phyloP scores from a whole-genome alignment of 2,888 invertebrate species.

The Dioctria rufipes region DNA sequence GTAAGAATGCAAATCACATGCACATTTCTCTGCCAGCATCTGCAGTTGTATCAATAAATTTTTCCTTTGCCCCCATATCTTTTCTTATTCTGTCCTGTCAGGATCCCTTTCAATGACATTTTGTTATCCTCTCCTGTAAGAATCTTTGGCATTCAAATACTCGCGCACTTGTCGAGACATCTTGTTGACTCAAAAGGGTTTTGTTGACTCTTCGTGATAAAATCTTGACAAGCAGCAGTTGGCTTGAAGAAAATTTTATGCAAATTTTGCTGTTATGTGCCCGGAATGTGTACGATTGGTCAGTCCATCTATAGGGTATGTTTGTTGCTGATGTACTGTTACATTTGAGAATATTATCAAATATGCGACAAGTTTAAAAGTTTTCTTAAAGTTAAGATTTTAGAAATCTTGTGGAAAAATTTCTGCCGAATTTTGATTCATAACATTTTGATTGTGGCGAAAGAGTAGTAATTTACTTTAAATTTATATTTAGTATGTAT shows the following conservation, averaged over 20 bases:
- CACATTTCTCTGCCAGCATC: conserved; percentile 35
- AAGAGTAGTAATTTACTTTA: too few relatives aligned
- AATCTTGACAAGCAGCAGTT: conserved; percentile 44
- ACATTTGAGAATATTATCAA: too few relatives aligned
- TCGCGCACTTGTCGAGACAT: conserved; percentile 39
- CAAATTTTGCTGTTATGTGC: conserved; percentile 12
- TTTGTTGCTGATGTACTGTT: not conserved
- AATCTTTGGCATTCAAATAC: conserved; percentile 47
- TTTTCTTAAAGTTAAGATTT: too few relatives aligned
- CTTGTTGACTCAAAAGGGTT: conserved; percentile 38
- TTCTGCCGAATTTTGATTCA: too few relatives aligned
- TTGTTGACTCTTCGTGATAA: conserved; percentile 46
- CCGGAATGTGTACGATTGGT: not conserved
- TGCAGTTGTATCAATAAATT: conserved; percentile 47
- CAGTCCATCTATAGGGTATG: not conserved
- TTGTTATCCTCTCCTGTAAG: conserved; percentile 29
- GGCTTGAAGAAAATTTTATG: conserved; percentile 35
- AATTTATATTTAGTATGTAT: too few relatives aligned
- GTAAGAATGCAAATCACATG: conserved; percentile 43
- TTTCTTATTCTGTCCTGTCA: not conserved
- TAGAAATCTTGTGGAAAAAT: too few relatives aligned
- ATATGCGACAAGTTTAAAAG: too few relatives aligned
- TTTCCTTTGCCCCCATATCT: conserved; percentile 31
- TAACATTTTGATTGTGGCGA: too few relatives aligned
- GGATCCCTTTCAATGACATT: conserved; percentile 41